phyloP scores from a whole-genome alignment of 2,113 vertebrate genomes.

The Rhabdornis inornatus region DNA sequence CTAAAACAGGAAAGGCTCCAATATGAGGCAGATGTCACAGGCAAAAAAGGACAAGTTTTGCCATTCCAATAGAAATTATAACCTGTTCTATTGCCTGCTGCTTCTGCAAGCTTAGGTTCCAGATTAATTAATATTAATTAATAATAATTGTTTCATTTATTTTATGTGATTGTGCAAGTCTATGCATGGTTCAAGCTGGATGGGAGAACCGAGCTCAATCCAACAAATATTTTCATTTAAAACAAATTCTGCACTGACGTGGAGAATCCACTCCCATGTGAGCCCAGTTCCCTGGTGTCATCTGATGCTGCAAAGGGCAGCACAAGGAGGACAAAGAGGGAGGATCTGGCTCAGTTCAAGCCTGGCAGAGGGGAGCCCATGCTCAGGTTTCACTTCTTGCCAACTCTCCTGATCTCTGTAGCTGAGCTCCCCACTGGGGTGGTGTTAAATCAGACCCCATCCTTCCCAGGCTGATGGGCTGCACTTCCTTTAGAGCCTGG shows the following conservation, averaged over 20 bases:
- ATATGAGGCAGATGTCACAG: neutral
- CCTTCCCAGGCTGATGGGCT: neutral
- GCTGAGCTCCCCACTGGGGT: neutral
- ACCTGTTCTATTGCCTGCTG: neutral
- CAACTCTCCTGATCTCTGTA: neutral
- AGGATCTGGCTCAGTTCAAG: neutral
- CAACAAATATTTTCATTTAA: neutral
- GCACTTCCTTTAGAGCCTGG: neutral
- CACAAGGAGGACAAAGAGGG: neutral
- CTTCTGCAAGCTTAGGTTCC: neutral
- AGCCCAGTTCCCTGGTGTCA: neutral
- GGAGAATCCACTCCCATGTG: fast-evolving
- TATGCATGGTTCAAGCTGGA: neutral
- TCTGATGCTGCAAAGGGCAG: neutral
- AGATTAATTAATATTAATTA: neutral
- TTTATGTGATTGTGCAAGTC: neutral
- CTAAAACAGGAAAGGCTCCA: neutral
- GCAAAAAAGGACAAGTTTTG: neutral
- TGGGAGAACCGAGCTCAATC: neutral
- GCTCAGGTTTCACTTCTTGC: neutral
- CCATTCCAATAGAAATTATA: neutral
- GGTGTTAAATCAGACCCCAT: neutral
- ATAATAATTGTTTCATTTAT: neutral
- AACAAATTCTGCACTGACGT: neutral
- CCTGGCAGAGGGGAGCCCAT: neutral